Evolutionary conservation across 2,888 invertebrate species (phyloP).

Genomic region (Sarcophaga variegata): DNA sequence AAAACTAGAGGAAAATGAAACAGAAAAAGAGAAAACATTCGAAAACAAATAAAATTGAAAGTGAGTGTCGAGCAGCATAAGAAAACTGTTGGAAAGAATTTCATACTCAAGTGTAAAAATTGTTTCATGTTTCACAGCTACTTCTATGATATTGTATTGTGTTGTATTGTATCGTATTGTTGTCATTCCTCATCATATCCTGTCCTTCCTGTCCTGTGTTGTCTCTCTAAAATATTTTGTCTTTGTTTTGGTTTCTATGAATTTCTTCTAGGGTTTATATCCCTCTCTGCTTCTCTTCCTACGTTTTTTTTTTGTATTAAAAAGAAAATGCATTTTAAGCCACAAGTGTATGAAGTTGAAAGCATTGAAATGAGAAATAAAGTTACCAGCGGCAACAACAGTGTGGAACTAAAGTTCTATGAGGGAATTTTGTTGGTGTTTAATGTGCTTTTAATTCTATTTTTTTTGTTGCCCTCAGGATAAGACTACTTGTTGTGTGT

Average conservation of each 20-base stretch:
- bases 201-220: constrained; percentile 56
- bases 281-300: background rate
- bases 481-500: constrained; percentile 24
- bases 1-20: constrained; percentile 7
- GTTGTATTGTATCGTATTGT: constrained; percentile 21
- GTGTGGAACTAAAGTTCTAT: constrained; percentile 18
- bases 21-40: background rate
- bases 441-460: constrained; percentile 23
- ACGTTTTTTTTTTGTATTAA: background rate
- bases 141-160: background rate
- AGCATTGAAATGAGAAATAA: background rate
- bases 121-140: constrained; percentile 32
- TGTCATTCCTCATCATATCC: constrained; percentile 15
- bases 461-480: constrained; percentile 7
- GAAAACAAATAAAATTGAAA: constrained; percentile 26
- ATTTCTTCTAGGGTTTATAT: constrained; percentile 19
- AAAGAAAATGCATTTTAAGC: constrained; percentile 40
- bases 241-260: background rate
- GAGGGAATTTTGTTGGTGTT: constrained; percentile 37
- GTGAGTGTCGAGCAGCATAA: constrained; percentile 38
- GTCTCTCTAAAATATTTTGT: background rate
- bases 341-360: constrained; percentile 22
- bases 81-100: constrained; percentile 45
- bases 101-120: constrained; percentile 53
- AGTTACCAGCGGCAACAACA: background rate